Percentiles rank a stretch among this genome's conserved stretches.
These are phyloP conservation scores for Panurus biarmicus DNA, from an alignment of 2,113 vertebrate species.

Conservation along the genomic window DNA sequence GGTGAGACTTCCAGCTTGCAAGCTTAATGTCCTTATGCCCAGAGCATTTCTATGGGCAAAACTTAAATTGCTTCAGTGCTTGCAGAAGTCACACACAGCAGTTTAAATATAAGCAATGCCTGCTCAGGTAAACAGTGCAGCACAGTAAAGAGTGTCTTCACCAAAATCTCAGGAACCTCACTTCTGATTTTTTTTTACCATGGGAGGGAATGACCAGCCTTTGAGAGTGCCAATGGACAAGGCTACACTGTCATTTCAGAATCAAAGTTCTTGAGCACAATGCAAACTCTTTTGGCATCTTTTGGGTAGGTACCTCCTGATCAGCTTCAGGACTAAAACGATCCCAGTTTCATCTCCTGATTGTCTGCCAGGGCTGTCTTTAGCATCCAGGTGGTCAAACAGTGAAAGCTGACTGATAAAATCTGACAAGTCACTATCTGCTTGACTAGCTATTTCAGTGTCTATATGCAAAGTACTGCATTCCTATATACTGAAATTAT, in stretches of 20 bases:
- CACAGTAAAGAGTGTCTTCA: background rate
- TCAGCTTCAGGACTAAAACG: background rate
- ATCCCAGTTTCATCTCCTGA: background rate
- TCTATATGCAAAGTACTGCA: background rate
- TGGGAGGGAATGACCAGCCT: background rate
- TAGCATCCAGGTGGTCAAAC: background rate
- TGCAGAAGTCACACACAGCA: background rate
- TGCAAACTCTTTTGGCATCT: background rate
- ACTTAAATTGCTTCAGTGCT: background rate
- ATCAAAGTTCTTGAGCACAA: background rate
- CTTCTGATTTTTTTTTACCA: background rate
- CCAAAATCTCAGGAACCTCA: background rate
- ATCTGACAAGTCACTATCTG: background rate
- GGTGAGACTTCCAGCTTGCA: background rate
- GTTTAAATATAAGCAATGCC: background rate
- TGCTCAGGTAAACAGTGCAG: background rate
- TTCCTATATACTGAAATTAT: background rate
- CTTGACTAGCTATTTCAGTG: background rate
- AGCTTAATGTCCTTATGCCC: background rate
- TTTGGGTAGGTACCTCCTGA: background rate
- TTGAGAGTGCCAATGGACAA: background rate
- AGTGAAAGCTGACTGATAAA: background rate
- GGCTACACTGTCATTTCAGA: background rate
- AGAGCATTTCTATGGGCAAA: background rate
- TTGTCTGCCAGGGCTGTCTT: background rate